Evolutionary conservation across 1,140 invertebrate genomes (phyloP).

Genomic region (Andrena cerasifolii): DNA sequence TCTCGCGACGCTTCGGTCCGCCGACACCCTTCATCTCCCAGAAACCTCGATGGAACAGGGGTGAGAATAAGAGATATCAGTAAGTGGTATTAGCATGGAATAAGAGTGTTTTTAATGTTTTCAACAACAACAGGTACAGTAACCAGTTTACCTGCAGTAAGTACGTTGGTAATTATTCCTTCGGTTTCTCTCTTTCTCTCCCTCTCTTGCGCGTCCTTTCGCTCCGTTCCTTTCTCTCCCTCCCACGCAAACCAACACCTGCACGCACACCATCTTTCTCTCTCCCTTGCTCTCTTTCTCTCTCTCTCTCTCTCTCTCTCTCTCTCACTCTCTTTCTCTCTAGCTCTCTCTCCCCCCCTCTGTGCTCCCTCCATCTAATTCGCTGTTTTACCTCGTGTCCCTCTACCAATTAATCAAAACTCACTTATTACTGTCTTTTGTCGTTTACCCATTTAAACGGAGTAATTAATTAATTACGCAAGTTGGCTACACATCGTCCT

Average conservation of each 20-base stretch:
- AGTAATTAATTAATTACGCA: slow-evolving; percentile 60
- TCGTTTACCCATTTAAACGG: slow-evolving; percentile 52
- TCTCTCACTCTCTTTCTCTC: slow-evolving; percentile 48
- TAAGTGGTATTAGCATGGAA: slow-evolving; percentile 76
- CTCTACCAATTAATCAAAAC: slow-evolving; percentile 44
- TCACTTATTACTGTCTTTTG: slow-evolving; percentile 61
- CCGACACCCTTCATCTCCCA: slow-evolving; percentile 26
- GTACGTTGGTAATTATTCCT: slow-evolving; percentile 73
- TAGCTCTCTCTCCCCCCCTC: slow-evolving; percentile 26
- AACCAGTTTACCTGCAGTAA: slow-evolving; percentile 80
- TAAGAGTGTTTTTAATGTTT: slow-evolving; percentile 81
- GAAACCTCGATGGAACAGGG: slow-evolving; percentile 13
- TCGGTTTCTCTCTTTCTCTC: slow-evolving; percentile 51
- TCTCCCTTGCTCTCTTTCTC: slow-evolving; percentile 4
- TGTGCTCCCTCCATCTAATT: slow-evolving; percentile 6
- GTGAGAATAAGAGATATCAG: slow-evolving; percentile 64
- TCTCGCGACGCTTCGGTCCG: background rate
- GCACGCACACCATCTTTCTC: background rate
- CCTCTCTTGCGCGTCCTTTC: slow-evolving; percentile 49
- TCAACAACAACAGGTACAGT: slow-evolving; percentile 81
- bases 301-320: slow-evolving; percentile 36
- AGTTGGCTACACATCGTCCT: slow-evolving; percentile 58
- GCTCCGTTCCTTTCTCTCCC: slow-evolving; percentile 25
- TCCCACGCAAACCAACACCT: slow-evolving; percentile 5
- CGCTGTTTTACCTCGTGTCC: slow-evolving; percentile 46